These are phyloP conservation scores for Gymnarchus niloticus DNA, from an alignment of 2,113 vertebrate genomes.

Conservation along the genomic window DNA sequence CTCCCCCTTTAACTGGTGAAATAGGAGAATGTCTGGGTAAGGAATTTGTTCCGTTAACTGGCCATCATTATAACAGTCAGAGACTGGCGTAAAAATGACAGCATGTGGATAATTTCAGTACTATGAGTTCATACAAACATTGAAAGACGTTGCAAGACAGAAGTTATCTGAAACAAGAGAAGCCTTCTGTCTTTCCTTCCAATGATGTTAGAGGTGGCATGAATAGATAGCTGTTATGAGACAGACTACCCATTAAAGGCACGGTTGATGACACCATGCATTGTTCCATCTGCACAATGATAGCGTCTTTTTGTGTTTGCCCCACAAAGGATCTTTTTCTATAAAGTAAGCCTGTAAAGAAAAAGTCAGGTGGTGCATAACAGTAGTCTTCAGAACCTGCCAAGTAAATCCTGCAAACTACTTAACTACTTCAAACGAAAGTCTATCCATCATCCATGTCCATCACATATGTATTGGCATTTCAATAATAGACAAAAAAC, in stretches of 20 bases:
- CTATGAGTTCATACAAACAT: not conserved
- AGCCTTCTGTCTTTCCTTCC: not conserved
- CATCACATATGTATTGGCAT: not conserved
- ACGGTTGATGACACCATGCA: not conserved
- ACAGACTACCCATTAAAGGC: not conserved
- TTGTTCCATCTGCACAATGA: constrained; percentile 5
- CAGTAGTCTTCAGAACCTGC: not conserved
- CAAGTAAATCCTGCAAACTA: not conserved
- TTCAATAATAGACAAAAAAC: not conserved
- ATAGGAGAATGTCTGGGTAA: not conserved
- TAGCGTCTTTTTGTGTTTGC: not conserved
- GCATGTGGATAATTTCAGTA: not conserved
- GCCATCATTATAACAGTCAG: not conserved
- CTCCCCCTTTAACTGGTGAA: not conserved
- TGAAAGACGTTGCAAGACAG: not conserved
- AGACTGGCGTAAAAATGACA: too few species aligned
- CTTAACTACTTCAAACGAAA: not conserved
- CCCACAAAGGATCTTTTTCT: constrained; percentile 14
- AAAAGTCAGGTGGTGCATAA: constrained; percentile 2
- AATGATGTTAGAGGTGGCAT: not conserved
- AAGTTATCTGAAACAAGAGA: not conserved
- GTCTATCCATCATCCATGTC: not conserved
- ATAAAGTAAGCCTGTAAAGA: not conserved
- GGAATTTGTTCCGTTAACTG: not conserved
- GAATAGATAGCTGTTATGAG: not conserved